Conservation (phyloP, 2,888 invertebrate genomes). For the Thera britannica region DNA sequence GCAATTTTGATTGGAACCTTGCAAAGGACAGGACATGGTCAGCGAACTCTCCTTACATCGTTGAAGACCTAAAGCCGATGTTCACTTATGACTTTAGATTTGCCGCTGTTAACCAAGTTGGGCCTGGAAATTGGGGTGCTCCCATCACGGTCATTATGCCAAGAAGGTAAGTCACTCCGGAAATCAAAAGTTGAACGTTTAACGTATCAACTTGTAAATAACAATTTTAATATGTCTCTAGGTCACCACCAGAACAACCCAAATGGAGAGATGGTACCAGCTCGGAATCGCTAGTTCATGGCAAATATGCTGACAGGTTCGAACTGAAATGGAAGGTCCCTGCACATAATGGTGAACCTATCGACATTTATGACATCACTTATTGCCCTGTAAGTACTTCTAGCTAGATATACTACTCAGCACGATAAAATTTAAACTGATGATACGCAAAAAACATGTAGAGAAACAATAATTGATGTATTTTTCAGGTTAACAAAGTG, state of each 20-base stretch:
- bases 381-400: conserved; percentile 89
- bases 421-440: neutral
- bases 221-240: conserved; percentile 36
- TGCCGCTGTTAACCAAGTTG: conserved; percentile 93
- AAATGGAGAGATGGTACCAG: conserved; percentile 78
- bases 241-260: conserved; percentile 89
- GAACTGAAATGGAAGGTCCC: conserved; percentile 94
- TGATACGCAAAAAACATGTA: neutral
- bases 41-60: conserved; percentile 90
- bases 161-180: conserved; percentile 71
- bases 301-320: conserved; percentile 89
- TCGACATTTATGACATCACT: conserved; percentile 91
- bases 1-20: conserved; percentile 88
- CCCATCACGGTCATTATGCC: conserved; percentile 89
- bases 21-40: conserved; percentile 91
- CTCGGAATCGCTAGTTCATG: conserved; percentile 75
- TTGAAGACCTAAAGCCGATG: conserved; percentile 92
- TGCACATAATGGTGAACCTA: conserved; percentile 95
- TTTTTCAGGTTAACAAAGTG: conserved; percentile 86
- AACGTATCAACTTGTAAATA: neutral
- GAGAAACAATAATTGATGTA: neutral
- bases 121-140: conserved; percentile 90
- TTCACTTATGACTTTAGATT: conserved; percentile 93
- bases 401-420: neutral
- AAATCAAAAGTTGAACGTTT: neutral